phyloP scores from a whole-genome alignment of 1,140 invertebrate species.

The Cydia pomonella region DNA sequence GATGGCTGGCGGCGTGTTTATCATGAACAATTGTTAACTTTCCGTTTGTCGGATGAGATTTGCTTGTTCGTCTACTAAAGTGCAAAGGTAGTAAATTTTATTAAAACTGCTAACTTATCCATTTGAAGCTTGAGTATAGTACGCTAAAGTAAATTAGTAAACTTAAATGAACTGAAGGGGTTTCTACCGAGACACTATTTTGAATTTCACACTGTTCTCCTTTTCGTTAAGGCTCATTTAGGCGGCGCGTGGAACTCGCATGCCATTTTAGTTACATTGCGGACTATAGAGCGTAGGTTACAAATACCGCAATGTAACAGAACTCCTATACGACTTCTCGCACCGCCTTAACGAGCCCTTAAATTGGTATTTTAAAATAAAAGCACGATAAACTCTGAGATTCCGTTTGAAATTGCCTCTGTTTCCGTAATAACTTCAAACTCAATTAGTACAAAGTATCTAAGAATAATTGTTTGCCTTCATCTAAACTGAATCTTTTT shows the following conservation, averaged over 20 bases:
- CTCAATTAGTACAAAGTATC: not conserved
- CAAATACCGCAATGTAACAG: no score
- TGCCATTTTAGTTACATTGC: no score
- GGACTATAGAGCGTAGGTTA: no score
- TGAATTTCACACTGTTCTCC: no score
- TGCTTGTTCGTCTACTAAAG: not conserved
- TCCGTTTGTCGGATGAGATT: not conserved
- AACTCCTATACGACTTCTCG: no score
- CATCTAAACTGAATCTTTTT: not conserved
- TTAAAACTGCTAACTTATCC: not conserved
- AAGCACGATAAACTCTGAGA: not conserved
- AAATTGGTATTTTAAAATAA: not conserved
- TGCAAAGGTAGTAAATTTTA: not conserved
- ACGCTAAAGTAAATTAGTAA: not conserved
- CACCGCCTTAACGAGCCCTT: no score
- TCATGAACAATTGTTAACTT: not conserved
- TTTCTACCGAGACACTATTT: no score
- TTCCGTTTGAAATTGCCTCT: not conserved
- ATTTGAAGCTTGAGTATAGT: not conserved
- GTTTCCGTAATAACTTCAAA: conserved; percentile 3
- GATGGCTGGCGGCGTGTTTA: not conserved
- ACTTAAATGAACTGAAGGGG: no score
- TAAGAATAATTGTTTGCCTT: not conserved
- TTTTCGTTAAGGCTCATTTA: no score
- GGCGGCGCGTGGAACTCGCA: no score